Base-by-base conservation (phyloP, 2,113 vertebrate species). In the Stercorarius parasiticus region DNA sequence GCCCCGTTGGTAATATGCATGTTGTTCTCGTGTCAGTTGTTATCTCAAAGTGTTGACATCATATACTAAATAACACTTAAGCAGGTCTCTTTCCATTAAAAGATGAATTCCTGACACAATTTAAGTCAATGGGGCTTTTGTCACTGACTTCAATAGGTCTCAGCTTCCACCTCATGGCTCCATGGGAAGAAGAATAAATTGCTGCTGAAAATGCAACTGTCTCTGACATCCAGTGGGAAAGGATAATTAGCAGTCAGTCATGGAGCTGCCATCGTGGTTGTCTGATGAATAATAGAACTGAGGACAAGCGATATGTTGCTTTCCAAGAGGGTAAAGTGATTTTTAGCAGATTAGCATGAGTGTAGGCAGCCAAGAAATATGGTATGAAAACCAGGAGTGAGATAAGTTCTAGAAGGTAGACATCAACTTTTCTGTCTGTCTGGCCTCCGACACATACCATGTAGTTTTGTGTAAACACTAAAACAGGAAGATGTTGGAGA, bases 221-320 rank as follows among this genome's bases (percentile, higher is more conserved):
- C 38, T 49, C 77, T 87, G 93, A 70, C 55, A 27, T 19, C 29
- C 89, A 26, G 62, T 36, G 91, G 87, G 87, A 90, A 61, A 90
- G 76, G 94, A 88, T 95, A 97, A 96, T 97, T 90, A 95, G 80
- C 92, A 96, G 91, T 82, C 95, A 82, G 43, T 93, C 91, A 85
- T 9, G 81, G 92, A 93, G 83, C 91, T 95, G 94, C 95, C 52
- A 30, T 73, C 13, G 4, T 81, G 90, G 55, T 34, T 96, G 92
- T 74, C 89, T 97, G 95, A 96, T 95, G 81, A 94, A 95, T 97
- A 96, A 95, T 86, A 94, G 76, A 97, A 93, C 90, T 86, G 71
- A 84, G 38, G 29, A 45, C 52, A 22, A 97, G 88, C 21, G 77
- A 93, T 93, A 86, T 2, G 52, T 82, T 79, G 64, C 64, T 61